Evolutionary conservation across 2,797 vertebrate genomes (phyloP), one percentile per base, ranked within the genome.

Genomic region (Sebastes oblongus): DNA sequence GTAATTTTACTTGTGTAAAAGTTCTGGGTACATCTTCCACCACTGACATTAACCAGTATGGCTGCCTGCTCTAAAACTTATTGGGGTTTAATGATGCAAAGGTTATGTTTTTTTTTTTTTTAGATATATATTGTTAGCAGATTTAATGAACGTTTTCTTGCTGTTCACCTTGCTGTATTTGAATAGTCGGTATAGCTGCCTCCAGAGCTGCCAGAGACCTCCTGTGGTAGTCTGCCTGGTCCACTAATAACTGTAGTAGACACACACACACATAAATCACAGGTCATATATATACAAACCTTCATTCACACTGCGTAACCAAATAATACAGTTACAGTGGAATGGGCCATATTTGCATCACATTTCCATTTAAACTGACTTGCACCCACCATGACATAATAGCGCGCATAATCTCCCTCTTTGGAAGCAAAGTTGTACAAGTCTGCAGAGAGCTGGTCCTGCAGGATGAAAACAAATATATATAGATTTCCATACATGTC

Each of bases 141-240:
- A 16, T 71, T 72, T 29, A 39, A 54, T 62, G 12, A 50, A 56
- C 72, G 93, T 93, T 46, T 36, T 11, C 8, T 56, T 20, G 22
- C 16, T 54, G 27, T 69, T 96, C 95, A 99, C 98, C 98, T 98
- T 99, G 98, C 89, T 99, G 97, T 84, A 93, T 94, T 92, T 96
- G 97, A 91, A 99, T 97, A 88, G 94, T 95, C 6, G 98, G 98
- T 85, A 99, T 97, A 91, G 97, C 96, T 87, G 95, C 96, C 94
- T 99, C 98, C 95, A 99, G 96, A 94, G 96, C 96, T 83, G 96
- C 94, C 96, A 99, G 96, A 91, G 98, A 97, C 96, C 93, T 98
- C 95, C 97, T 97, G 96, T 99, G 98, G 95, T 98, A 99, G 80
- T 99, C 98, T 84, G 98, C 98, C 96, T 99, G 98, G 86, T 97